These are phyloP conservation scores for Corvus hawaiiensis DNA, from an alignment of 2,113 vertebrate species.

Conservation along the genomic window DNA sequence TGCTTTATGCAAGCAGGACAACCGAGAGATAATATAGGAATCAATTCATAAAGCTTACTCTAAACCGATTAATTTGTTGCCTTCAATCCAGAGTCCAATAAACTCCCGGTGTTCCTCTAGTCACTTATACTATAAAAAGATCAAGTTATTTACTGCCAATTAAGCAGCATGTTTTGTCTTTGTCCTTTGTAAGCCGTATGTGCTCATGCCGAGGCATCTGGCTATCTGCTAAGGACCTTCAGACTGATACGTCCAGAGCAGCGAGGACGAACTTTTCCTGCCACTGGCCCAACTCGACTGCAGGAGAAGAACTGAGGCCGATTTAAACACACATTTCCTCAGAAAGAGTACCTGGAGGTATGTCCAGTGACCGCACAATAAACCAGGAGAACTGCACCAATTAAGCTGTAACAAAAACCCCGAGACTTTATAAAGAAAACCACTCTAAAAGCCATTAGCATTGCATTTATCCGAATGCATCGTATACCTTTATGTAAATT, in stretches of 20 bases:
- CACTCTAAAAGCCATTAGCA: conserved; percentile 88
- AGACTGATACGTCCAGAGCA: conserved; percentile 51
- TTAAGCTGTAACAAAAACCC: conserved; percentile 87
- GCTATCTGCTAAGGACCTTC: conserved; percentile 68
- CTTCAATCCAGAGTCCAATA: conserved; percentile 71
- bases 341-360: conserved; percentile 76
- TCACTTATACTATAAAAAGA: conserved; percentile 80
- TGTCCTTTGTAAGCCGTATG: conserved; percentile 71
- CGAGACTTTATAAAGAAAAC: conserved; percentile 82
- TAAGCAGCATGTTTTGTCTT: conserved; percentile 79
- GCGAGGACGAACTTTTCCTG: conserved; percentile 67
- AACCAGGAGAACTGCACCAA: conserved; percentile 81
- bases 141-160: conserved; percentile 83
- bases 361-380: conserved; percentile 81
- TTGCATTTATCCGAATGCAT: conserved; percentile 84
- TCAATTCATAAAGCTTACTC: conserved; percentile 81
- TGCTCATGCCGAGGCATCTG: conserved; percentile 66
- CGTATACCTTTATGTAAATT: conserved; percentile 88
- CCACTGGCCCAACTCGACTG: conserved; percentile 65
- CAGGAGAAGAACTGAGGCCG: conserved; percentile 57
- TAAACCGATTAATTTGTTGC: conserved; percentile 80
- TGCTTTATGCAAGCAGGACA: conserved; percentile 55
- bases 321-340: conserved; percentile 71
- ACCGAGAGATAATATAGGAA: conserved; percentile 70
- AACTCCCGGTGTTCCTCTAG: conserved; percentile 74